Conservation (phyloP, 2,888 invertebrate species). For the Drosophila pegasa region DNA sequence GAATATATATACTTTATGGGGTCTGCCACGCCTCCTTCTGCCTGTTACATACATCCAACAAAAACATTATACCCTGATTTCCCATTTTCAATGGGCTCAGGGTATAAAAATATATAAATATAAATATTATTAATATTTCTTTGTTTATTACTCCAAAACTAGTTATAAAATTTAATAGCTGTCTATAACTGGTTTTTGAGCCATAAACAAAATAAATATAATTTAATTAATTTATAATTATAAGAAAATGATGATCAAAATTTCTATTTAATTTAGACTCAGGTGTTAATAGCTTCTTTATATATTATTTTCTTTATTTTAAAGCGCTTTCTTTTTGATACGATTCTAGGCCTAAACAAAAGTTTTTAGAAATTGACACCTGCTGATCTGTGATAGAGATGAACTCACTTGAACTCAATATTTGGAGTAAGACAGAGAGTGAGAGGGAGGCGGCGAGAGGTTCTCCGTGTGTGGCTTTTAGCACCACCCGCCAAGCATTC, state of each 20-base stretch:
- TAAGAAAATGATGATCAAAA: slow-evolving; percentile 6
- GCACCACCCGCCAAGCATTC: slow-evolving; percentile 26
- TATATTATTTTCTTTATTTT: slow-evolving; percentile 5
- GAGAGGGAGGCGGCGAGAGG: not conserved
- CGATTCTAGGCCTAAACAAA: slow-evolving; percentile 16
- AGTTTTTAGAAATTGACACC: slow-evolving; percentile 46
- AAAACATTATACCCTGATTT: too few relatives aligned
- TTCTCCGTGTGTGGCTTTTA: slow-evolving; percentile 11
- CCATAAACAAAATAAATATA: not conserved
- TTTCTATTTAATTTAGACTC: not conserved
- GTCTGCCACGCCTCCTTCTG: too few relatives aligned
- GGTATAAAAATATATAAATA: too few relatives aligned
- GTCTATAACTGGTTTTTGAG: not conserved
- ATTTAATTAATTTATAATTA: slow-evolving; percentile 1
- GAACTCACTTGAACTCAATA: slow-evolving; percentile 12
- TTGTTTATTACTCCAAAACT: too few relatives aligned
- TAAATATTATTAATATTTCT: too few relatives aligned
- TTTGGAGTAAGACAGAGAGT: not conserved
- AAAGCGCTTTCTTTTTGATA: slow-evolving; percentile 34
- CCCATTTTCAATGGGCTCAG: too few relatives aligned
- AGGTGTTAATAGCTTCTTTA: not conserved
- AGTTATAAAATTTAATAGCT: not conserved
- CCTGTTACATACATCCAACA: too few relatives aligned
- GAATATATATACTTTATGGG: too few relatives aligned
- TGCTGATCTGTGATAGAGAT: slow-evolving; percentile 35